phyloP scores from a whole-genome alignment of 2,113 vertebrate genomes.

The Pollimyrus isidori region DNA sequence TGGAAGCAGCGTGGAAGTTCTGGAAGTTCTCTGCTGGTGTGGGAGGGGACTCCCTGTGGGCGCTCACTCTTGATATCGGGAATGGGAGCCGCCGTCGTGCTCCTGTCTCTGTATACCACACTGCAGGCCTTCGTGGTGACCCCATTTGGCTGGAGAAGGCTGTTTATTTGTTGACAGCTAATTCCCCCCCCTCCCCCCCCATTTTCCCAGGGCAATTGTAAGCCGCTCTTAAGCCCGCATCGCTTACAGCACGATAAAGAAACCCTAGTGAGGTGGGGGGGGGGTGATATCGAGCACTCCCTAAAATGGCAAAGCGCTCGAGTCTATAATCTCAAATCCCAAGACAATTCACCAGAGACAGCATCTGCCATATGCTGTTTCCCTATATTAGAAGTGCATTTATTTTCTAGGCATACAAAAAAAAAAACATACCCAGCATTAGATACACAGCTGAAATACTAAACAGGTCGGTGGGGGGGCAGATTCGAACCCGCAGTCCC shows the following conservation, averaged over 20 bases:
- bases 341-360: not conserved
- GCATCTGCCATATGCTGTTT: not conserved
- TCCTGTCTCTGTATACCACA: not conserved
- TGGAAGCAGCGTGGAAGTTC: not conserved
- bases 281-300: not conserved
- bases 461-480: not conserved
- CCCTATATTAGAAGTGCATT: not conserved
- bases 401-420: not conserved
- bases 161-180: not conserved
- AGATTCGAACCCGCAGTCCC: not conserved
- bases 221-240: not conserved
- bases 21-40: not conserved
- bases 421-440: not conserved
- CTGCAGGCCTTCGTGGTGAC: not conserved
- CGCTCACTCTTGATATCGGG: not conserved
- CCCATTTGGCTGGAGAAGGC: not conserved
- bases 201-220: slow-evolving; percentile 1
- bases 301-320: not conserved
- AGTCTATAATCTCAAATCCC: not conserved
- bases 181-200: not conserved
- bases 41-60: not conserved
- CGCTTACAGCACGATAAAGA: not conserved
- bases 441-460: not conserved
- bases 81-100: not conserved
- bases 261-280: not conserved